phyloP scores from a whole-genome alignment of 1,140 invertebrate species.

The Melitaea cinxia region DNA sequence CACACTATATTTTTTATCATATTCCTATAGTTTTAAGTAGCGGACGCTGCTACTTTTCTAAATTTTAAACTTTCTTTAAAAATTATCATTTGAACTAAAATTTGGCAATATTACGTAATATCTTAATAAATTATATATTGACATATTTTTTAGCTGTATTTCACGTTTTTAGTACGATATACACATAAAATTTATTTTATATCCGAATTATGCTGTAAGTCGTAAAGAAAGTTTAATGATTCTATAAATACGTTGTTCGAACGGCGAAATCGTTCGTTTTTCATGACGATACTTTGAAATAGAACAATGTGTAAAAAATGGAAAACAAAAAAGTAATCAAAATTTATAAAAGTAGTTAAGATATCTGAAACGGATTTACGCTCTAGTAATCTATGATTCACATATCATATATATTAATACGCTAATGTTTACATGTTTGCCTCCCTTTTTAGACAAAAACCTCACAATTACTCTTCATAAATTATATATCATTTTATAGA shows the following conservation, averaged over 20 bases:
- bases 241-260: constrained; percentile 67
- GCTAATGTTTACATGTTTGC: too few relatives aligned
- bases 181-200: constrained; percentile 38
- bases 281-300: constrained; percentile 30
- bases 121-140: constrained; percentile 17
- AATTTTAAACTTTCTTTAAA: too few relatives aligned
- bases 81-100: too few relatives aligned
- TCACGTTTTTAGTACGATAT: constrained; percentile 57
- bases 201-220: constrained; percentile 63
- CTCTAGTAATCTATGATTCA: too few relatives aligned
- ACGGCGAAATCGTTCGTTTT: constrained; percentile 48
- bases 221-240: constrained; percentile 70
- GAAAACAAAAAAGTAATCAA: background rate
- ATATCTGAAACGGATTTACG: background rate
- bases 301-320: background rate
- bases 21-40: too few relatives aligned
- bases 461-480: too few relatives aligned
- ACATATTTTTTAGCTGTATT: constrained; percentile 36
- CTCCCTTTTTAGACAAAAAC: too few relatives aligned
- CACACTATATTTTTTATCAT: too few relatives aligned
- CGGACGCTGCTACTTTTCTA: too few relatives aligned
- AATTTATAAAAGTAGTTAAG: background rate
- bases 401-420: too few relatives aligned
- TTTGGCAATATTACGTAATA: too few relatives aligned
- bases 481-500: too few relatives aligned